Evolutionary conservation across 2,113 vertebrate species (phyloP).

Genomic region (Procapra przewalskii): DNA sequence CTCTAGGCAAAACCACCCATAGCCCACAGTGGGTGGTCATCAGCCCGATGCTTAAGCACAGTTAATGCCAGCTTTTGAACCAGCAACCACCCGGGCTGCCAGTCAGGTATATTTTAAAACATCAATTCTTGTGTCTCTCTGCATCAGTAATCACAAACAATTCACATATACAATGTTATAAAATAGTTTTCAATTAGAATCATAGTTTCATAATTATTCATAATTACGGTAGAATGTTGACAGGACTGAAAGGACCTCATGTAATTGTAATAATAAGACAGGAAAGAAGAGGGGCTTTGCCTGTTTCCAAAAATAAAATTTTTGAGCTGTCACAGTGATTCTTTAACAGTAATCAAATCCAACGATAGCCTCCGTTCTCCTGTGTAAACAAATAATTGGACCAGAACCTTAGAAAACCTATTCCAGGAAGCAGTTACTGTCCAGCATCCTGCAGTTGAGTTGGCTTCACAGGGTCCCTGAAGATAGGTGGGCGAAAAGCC

Average conservation of each 20-base stretch:
- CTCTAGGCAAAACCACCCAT: background rate
- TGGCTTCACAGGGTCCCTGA: background rate
- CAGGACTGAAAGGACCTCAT: background rate
- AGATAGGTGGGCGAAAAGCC: background rate
- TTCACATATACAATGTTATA: background rate
- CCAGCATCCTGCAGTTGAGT: background rate
- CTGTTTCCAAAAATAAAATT: background rate
- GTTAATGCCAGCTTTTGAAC: background rate
- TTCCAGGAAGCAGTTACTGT: background rate
- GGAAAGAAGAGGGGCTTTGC: background rate
- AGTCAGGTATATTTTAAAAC: background rate
- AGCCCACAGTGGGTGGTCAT: background rate
- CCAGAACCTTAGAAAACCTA: background rate
- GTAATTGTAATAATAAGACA: background rate
- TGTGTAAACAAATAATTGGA: background rate
- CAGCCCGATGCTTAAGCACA: accelerated
- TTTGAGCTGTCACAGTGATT: background rate
- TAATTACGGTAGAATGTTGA: conserved; percentile 27
- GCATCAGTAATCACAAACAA: background rate
- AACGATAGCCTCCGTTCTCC: background rate
- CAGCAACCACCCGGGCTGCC: background rate
- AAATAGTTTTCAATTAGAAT: background rate
- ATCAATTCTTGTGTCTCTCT: background rate
- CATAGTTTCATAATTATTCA: conserved; percentile 31
- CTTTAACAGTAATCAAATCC: background rate